Evolutionary conservation across 1,140 invertebrate species (phyloP).

Genomic region (Halotydeus destructor): DNA sequence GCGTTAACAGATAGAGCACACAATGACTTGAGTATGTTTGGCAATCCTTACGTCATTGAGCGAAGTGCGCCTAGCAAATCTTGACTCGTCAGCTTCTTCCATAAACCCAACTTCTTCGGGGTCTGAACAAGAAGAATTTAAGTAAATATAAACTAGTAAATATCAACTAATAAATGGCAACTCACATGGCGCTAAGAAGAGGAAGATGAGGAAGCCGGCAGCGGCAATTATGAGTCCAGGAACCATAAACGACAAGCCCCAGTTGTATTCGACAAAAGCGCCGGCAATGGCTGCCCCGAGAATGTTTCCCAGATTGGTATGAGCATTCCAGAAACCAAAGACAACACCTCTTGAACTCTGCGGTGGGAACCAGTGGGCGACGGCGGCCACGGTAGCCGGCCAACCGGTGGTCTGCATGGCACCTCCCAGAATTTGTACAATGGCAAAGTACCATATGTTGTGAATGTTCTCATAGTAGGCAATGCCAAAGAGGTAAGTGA

Average conservation of each 20-base stretch:
- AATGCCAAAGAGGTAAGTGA: slow-evolving; percentile 72
- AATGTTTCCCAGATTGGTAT: slow-evolving; percentile 88
- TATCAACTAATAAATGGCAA: slow-evolving; percentile 63
- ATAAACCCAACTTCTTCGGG: slow-evolving; percentile 54
- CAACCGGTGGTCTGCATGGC: slow-evolving; percentile 74
- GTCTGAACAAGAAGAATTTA: slow-evolving; percentile 21
- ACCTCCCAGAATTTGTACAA: slow-evolving; percentile 49
- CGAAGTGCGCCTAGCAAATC: no score
- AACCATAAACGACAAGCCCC: slow-evolving; percentile 76
- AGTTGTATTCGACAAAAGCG: slow-evolving; percentile 58
- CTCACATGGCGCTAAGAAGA: slow-evolving; percentile 58
- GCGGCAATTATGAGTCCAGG: slow-evolving; percentile 63
- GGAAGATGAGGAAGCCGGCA: slow-evolving; percentile 54
- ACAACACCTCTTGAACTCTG: slow-evolving; percentile 45
- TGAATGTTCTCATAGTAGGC: slow-evolving; percentile 64
- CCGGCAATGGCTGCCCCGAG: slow-evolving; percentile 60
- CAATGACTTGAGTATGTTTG: no score
- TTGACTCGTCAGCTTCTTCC: no score
- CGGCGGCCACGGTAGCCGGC: slow-evolving; percentile 75
- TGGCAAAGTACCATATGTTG: slow-evolving; percentile 56
- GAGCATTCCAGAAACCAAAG: slow-evolving; percentile 87
- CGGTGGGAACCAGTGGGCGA: slow-evolving; percentile 81
- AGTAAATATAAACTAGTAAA: not conserved
- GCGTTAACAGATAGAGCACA: no score
- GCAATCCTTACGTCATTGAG: no score